Percentiles rank a stretch among this genome's conserved stretches.
These are phyloP conservation scores for Channa argus DNA, from an alignment of 2,113 vertebrate genomes.

Conservation along the genomic window DNA sequence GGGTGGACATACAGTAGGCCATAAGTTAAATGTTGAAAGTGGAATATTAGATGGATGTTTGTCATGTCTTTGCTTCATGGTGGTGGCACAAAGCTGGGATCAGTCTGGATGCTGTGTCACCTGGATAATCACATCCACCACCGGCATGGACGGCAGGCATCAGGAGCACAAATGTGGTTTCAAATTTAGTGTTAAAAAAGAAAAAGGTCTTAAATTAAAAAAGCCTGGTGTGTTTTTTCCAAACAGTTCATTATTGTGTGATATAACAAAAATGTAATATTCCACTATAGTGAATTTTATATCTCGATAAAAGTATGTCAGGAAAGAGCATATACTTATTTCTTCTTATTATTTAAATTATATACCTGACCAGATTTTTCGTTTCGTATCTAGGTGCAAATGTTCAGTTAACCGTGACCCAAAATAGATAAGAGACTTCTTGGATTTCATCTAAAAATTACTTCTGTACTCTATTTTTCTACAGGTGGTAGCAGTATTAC, in stretches of 20 bases:
- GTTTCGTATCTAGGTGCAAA: too few species aligned
- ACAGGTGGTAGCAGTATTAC: too few species aligned
- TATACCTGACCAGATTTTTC: too few species aligned
- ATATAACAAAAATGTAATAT: too few species aligned
- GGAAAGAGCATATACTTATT: too few species aligned
- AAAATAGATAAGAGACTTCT: too few species aligned
- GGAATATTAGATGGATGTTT: slow-evolving; percentile 67
- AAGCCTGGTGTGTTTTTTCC: background rate
- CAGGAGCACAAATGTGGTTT: slow-evolving; percentile 12
- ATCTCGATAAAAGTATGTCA: too few species aligned
- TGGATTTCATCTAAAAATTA: too few species aligned
- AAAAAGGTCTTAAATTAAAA: background rate
- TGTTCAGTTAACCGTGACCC: too few species aligned
- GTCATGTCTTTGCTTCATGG: slow-evolving; percentile 65
- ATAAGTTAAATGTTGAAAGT: slow-evolving; percentile 57
- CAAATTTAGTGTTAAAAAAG: slow-evolving; percentile 12
- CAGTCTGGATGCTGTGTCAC: slow-evolving; percentile 69
- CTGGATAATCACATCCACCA: slow-evolving; percentile 70
- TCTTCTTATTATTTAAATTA: too few species aligned
- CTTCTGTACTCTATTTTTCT: too few species aligned
- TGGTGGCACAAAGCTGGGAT: slow-evolving; percentile 79
- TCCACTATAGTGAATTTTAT: too few species aligned
- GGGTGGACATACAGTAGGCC: slow-evolving; percentile 58
- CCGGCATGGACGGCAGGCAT: slow-evolving; percentile 42
- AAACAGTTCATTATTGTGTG: background rate